Evolutionary conservation across 2,888 invertebrate species (phyloP), one percentile per base, ranked within the genome.

Genomic region (Nymphalis polychloros): DNA sequence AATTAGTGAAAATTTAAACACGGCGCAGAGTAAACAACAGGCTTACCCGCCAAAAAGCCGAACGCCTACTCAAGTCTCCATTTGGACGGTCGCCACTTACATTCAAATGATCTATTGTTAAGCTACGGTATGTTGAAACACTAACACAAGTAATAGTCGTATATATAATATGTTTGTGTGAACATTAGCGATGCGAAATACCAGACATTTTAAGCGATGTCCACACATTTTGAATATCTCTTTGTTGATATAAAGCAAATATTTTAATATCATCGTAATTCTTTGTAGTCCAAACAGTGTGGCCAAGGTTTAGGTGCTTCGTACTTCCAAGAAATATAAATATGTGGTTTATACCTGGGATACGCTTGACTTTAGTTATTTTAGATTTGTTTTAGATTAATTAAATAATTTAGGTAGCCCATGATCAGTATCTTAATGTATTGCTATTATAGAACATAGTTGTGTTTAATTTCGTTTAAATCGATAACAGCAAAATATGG

Each of bases 71-170:
- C 69, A 27, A 64, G 71, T 60, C 68, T 73, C 63, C 70, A 72
- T 76, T 82, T 82, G 79, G 81, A 80, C 74, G 72, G 64, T 67
- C 69, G 79, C 82, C 81, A 81, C 75, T 73, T 63, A 73, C 76
- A 75, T 77, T 77, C 73, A 76, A 77, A 75, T 73, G 73, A 75
- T 77, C 77, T 79, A 81, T 79, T 81, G 78, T 80, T 77, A 74
- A 74, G 73, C 73, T 75, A 75, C 73, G 69, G 72, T 73, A 68
- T 70, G 75, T 71, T 75, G 72, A 76, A 75, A 77, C 77, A 70
- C 63, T 63, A 62, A 71, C 67, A 62, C 64, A 72, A 68, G 50
- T 49, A 64, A 50, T 60, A 64, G 46, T 52, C 47, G 47, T 31
- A 19, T 60, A 55, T 55, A 27, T 48, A 27, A 27, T 17, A 52